A percentile compares a stretch with the other conserved stretches of the same genome.
Evolutionary conservation across 2,888 invertebrate species (phyloP).

Genomic region (Conchocele bisecta): DNA sequence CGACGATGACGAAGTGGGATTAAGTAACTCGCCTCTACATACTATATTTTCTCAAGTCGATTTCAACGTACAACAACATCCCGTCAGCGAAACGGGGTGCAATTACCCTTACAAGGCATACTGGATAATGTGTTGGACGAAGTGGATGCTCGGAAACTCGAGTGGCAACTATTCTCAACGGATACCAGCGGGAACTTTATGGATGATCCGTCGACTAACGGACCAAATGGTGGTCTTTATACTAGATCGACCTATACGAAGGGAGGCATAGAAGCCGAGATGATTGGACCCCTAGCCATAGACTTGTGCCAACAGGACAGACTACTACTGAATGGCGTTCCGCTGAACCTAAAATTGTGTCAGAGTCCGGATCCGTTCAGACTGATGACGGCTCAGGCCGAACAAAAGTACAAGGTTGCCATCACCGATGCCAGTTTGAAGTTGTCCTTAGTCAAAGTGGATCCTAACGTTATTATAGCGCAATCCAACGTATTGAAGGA

Average conservation of each 20-base stretch:
- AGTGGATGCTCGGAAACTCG: background rate
- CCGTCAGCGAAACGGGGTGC: slow-evolving; percentile 18
- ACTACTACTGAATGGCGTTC: slow-evolving; percentile 35
- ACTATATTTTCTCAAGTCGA: slow-evolving; percentile 24
- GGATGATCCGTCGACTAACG: slow-evolving; percentile 22
- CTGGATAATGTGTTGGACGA: slow-evolving; percentile 8
- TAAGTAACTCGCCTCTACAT: background rate
- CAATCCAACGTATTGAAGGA: no score
- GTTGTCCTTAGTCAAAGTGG: background rate
- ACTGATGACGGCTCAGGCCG: background rate
- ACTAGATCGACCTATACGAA: slow-evolving; percentile 5
- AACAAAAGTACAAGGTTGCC: background rate
- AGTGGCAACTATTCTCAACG: slow-evolving; percentile 24
- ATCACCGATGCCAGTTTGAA: background rate
- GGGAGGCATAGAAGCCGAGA: slow-evolving; percentile 14
- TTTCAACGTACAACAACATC: slow-evolving; percentile 24
- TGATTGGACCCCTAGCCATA: slow-evolving; percentile 18
- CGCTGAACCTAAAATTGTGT: slow-evolving; percentile 22
- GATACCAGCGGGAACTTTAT: slow-evolving; percentile 19
- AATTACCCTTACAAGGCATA: slow-evolving; percentile 31
- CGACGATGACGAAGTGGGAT: background rate
- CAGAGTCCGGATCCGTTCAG: slow-evolving; percentile 3
- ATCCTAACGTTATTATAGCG: slow-evolving; percentile 13
- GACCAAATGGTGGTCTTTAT: slow-evolving; percentile 9
- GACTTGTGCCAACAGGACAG: slow-evolving; percentile 43